phyloP scores from a whole-genome alignment of 2,888 invertebrate genomes.

The Trissoscelio sp. region DNA sequence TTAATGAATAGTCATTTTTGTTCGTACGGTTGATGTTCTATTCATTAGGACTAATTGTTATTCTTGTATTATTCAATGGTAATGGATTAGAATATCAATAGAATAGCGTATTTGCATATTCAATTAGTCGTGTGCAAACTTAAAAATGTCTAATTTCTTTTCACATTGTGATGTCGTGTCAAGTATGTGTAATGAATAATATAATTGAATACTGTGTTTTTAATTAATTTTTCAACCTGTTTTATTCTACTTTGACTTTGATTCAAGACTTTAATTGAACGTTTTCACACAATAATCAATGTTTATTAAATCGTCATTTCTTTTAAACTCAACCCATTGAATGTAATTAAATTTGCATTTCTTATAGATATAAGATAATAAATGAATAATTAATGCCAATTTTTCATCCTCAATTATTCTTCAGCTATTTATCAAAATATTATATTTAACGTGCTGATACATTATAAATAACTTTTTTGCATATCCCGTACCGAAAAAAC shows the following conservation, averaged over 20 bases:
- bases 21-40: slow-evolving; percentile 48
- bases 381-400: too few relatives aligned
- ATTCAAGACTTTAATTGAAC: too few relatives aligned
- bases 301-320: too few relatives aligned
- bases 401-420: too few relatives aligned
- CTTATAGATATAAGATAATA: too few relatives aligned
- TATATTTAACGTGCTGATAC: too few relatives aligned
- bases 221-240: slow-evolving; percentile 9
- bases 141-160: slow-evolving; percentile 39
- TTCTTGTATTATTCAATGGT: slow-evolving; percentile 57
- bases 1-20: slow-evolving; percentile 43
- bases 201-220: slow-evolving; percentile 20
- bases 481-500: too few relatives aligned
- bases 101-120: slow-evolving; percentile 44
- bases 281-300: background rate
- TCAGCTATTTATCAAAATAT: too few relatives aligned
- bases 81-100: slow-evolving; percentile 63
- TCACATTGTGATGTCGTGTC: slow-evolving; percentile 32
- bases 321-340: too few relatives aligned
- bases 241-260: background rate
- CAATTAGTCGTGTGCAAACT: slow-evolving; percentile 20
- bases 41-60: slow-evolving; percentile 65
- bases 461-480: too few relatives aligned
- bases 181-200: slow-evolving; percentile 38
- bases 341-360: too few relatives aligned